phyloP scores from a whole-genome alignment of 2,888 invertebrate genomes.

The Spisula subtruncata region DNA sequence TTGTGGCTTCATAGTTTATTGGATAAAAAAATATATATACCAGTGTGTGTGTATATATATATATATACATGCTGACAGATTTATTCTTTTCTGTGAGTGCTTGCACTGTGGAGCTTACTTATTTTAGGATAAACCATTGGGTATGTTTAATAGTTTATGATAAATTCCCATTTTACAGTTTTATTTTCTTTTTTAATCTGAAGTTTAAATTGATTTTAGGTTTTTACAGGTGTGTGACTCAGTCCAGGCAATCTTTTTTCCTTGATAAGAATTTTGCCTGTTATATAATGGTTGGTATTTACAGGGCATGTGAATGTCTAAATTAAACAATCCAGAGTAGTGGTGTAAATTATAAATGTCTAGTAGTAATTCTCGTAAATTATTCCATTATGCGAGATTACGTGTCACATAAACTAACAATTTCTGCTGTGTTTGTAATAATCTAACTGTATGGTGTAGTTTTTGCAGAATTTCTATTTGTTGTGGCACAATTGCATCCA shows the following conservation, averaged over 20 bases:
- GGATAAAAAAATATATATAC: slow-evolving; percentile 38
- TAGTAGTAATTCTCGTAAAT: neutral
- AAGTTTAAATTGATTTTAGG: neutral
- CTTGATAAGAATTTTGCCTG: slow-evolving; percentile 33
- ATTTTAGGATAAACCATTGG: slow-evolving; percentile 28
- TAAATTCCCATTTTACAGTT: neutral
- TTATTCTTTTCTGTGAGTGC: slow-evolving; percentile 55
- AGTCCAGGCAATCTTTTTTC: neutral
- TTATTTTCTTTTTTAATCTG: neutral
- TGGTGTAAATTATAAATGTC: neutral
- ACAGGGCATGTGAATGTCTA: neutral
- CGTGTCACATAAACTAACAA: neutral
- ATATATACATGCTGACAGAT: slow-evolving; percentile 69
- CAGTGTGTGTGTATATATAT: neutral
- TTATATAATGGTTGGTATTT: neutral
- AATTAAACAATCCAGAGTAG: neutral
- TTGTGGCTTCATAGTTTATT: slow-evolving; percentile 31
- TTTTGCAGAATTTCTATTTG: no score
- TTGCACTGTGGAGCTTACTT: slow-evolving; percentile 17
- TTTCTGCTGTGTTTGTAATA: neutral
- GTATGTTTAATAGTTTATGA: slow-evolving; percentile 7
- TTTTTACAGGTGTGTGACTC: slow-evolving; percentile 17
- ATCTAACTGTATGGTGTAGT: neutral
- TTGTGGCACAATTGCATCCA: no score
- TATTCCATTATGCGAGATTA: neutral